phyloP scores from a whole-genome alignment of 2,113 vertebrate genomes.

The Rhabdomys dilectus region DNA sequence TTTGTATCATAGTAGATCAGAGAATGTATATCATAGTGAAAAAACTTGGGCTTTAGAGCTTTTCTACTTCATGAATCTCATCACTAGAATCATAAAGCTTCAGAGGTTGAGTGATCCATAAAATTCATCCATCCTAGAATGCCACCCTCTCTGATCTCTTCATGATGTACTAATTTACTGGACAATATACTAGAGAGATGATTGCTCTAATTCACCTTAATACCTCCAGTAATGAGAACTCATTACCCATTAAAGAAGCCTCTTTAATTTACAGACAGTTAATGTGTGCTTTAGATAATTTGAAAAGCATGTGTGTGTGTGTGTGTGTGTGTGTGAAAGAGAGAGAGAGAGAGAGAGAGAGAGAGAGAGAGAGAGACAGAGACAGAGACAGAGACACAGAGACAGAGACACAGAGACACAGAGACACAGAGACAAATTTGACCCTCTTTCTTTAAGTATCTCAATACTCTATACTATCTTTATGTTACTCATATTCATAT shows the following conservation, averaged over 20 bases:
- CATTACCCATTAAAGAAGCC: conserved; percentile 56
- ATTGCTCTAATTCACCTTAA: conserved; percentile 68
- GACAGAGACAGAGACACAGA: too few relatives aligned
- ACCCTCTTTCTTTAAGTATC: not conserved
- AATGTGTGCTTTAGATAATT: conserved; percentile 59
- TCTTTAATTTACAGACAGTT: conserved; percentile 61
- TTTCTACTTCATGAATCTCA: not conserved
- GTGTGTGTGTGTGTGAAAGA: too few relatives aligned
- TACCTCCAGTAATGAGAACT: conserved; percentile 65
- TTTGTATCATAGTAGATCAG: not conserved
- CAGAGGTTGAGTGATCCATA: not conserved
- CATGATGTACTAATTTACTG: conserved; percentile 69
- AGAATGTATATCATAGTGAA: not conserved
- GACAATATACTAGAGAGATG: conserved; percentile 54
- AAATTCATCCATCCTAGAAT: conserved; percentile 58
- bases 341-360: too few relatives aligned
- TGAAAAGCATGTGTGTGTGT: not conserved
- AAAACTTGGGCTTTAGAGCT: not conserved
- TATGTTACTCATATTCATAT: not conserved
- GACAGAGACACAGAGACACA: too few relatives aligned
- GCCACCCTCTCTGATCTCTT: conserved; percentile 32
- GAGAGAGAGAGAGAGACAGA: not conserved
- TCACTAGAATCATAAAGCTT: conserved; percentile 27
- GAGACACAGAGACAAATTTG: not conserved
- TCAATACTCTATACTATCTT: not conserved